Conservation (phyloP, 1,140 invertebrate species). For the Pseudomyrmex flavicornis region DNA sequence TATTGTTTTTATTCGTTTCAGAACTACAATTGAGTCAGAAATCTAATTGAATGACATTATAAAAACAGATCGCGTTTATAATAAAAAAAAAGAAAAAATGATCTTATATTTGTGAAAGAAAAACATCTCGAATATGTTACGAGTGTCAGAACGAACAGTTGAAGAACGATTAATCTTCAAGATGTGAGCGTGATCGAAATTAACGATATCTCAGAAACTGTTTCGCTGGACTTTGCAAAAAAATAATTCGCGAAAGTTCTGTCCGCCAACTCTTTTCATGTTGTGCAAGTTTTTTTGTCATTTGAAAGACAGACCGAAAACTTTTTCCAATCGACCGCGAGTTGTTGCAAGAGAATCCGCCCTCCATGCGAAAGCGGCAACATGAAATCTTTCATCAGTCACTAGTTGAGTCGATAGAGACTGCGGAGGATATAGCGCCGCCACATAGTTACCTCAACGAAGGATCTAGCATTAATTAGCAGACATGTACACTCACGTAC, state of each 20-base stretch:
- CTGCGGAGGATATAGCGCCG: conserved; percentile 27
- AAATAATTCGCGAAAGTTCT: conserved; percentile 20
- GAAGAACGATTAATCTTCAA: background rate
- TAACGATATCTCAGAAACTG: conserved; percentile 9
- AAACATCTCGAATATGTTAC: background rate
- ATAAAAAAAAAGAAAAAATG: background rate
- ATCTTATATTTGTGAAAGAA: background rate
- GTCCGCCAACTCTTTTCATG: background rate
- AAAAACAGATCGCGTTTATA: background rate
- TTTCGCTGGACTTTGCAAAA: background rate
- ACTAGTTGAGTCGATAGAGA: conserved; percentile 7
- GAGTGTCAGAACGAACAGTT: background rate
- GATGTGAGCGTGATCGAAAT: background rate
- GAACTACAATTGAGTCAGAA: too few relatives aligned
- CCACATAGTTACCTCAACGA: conserved; percentile 11
- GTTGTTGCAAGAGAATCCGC: conserved; percentile 10
- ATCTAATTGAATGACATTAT: background rate
- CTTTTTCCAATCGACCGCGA: conserved; percentile 26
- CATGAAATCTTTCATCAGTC: conserved; percentile 21
- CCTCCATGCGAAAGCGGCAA: background rate
- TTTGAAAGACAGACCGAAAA: conserved; percentile 6
- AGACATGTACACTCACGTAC: conserved; percentile 82
- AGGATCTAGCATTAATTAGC: conserved; percentile 69
- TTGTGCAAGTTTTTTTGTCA: conserved; percentile 8
- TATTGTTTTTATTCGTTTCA: too few relatives aligned